Evolutionary conservation across 2,888 invertebrate genomes (phyloP).

Genomic region (Ophion ellenae): DNA sequence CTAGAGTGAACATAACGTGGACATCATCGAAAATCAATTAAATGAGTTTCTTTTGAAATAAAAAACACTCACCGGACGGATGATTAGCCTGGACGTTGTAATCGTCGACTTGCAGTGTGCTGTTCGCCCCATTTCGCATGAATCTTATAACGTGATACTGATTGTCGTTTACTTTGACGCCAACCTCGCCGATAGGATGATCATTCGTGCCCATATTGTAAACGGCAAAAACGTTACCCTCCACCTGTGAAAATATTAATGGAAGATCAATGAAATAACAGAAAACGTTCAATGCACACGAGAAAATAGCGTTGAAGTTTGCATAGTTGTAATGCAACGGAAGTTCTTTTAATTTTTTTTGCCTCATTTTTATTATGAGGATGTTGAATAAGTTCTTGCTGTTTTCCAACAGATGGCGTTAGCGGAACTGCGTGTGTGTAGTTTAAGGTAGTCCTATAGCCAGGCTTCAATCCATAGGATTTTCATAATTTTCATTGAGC

Average conservation of each 20-base stretch:
- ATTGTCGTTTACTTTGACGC: constrained; percentile 96
- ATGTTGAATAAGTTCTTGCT: neutral
- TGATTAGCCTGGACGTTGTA: constrained; percentile 93
- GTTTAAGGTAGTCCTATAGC: too few species aligned
- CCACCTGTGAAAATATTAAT: constrained; percentile 86
- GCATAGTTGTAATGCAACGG: too few species aligned
- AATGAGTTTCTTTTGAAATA: neutral
- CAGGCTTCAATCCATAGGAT: too few species aligned
- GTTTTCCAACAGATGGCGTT: too few species aligned
- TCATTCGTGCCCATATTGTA: constrained; percentile 97
- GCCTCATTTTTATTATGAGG: neutral
- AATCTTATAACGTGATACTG: constrained; percentile 97
- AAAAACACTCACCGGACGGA: constrained; percentile 90
- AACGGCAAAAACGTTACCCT: constrained; percentile 96
- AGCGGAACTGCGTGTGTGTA: too few species aligned
- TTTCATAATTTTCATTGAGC: too few species aligned
- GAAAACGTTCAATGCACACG: too few species aligned
- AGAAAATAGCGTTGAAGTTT: too few species aligned
- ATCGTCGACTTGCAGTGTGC: constrained; percentile 96
- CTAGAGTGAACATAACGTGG: too few species aligned
- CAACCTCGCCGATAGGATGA: constrained; percentile 94
- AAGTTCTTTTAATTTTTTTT: too few species aligned
- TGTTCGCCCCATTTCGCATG: constrained; percentile 94
- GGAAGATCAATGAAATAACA: neutral
- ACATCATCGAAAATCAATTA: neutral